Evolutionary conservation across 2,888 invertebrate genomes (phyloP), one percentile per base, ranked within the genome.

Genomic region (Idaea aversata): DNA sequence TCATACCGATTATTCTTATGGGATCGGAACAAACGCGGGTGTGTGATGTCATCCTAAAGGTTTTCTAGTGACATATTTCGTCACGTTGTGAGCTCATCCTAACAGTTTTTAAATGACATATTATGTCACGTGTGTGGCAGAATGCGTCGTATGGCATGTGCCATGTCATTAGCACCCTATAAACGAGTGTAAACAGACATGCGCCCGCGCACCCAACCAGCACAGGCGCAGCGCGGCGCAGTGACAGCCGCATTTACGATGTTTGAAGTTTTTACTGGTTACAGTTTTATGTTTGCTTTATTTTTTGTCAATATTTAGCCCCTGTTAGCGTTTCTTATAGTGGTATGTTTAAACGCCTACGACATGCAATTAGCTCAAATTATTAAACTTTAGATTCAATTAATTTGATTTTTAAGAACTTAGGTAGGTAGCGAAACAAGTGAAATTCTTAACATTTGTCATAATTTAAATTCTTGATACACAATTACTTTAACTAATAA

Each of bases 101-200:
- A 25, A 25, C 25, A 25, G 25, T 13, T 47, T 47, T 13, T 10
- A 13, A 13, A 13, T 10, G 10, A 47, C 47, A 47, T 47, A 47
- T 47, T 47, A 6, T 61, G 65, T 59, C 61, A 63, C 60, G 35
- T 34, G 63, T 61, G 57, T 64, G 71, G 72, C 68, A 65, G 68
- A 68, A 72, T 71, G 62, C 62, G 63, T 47, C 70, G 65, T 6
- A 47, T 69, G 66, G 67, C 74, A 76, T 84, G 83, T 72, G 78
- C 69, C 81, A 76, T 80, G 82, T 87, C 86, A 78, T 86, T 86
- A 83, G 79, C 87, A 86, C 85, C 79, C 80, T 77, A 84, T 87
- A 85, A 87, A 85, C 70, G 72, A 77, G 74, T 75, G 81, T 81
- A 85, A 84, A 84, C 84, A 83, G 66, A 66, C 73, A 47, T 13